Conservation (phyloP, 2,113 vertebrate species). For the Callipepla californica region DNA sequence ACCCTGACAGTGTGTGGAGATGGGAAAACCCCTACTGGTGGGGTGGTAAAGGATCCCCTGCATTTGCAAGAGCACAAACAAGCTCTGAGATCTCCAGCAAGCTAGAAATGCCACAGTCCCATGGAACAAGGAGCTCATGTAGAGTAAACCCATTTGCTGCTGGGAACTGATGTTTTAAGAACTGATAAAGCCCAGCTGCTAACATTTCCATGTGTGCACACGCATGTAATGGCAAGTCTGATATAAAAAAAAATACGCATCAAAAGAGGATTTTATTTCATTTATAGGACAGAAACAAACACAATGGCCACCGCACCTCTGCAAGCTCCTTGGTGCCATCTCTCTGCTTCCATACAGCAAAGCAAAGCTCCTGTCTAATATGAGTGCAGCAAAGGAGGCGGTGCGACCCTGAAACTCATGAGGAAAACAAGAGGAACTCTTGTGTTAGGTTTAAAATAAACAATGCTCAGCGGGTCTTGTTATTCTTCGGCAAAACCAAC, state of each 20-base stretch:
- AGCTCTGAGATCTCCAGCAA: neutral
- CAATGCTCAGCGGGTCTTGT: neutral
- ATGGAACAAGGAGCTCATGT: neutral
- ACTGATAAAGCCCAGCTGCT: too few species aligned
- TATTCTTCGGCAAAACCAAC: constrained; percentile 1
- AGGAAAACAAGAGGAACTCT: neutral
- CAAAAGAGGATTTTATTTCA: neutral
- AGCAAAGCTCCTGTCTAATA: neutral
- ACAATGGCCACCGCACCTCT: neutral
- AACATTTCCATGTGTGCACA: neutral
- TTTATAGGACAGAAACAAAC: neutral
- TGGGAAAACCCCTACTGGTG: rapidly evolving
- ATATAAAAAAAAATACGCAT: neutral
- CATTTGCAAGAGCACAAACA: neutral
- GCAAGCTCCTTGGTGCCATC: neutral
- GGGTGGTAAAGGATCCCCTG: neutral
- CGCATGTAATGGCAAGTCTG: neutral
- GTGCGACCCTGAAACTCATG: neutral
- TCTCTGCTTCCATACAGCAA: neutral
- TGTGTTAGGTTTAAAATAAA: constrained; percentile 11
- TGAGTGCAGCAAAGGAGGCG: neutral
- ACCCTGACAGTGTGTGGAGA: neutral
- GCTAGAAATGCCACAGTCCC: neutral
- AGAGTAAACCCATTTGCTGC: neutral
- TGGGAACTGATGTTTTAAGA: neutral